Evolutionary conservation across 2,113 vertebrate species (phyloP), one percentile per base, ranked within the genome.

Genomic region (Oostethus manadensis): DNA sequence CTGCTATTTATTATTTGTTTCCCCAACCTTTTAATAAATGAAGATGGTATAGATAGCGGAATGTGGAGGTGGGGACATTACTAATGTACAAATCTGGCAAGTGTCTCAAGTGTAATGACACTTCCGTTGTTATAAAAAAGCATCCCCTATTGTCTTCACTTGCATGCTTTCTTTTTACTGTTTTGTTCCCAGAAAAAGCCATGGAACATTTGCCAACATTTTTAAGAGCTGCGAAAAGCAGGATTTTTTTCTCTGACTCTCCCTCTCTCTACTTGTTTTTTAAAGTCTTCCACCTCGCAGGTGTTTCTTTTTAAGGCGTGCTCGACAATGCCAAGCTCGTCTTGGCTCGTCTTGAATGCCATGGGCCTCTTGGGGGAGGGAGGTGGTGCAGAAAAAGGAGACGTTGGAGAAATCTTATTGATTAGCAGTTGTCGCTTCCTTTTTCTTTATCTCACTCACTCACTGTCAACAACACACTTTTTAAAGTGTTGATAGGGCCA

Each of bases 301-400:
- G 86, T 87, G 86, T 88, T 88, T 88, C 86, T 86, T 88, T 88
- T 88, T 83, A 87, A 88, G 83, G 84, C 83, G 71, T 86, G 69
- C 80, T 87, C 70, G 67, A 88, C 84, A 87, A 88, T 88, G 86
- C 86, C 86, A 88, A 88, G 83, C 80, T 84, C 78, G 71, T 78
- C 82, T 88, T 88, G 86, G 86, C 86, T 86, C 79, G 66, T 85
- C 86, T 86, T 86, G 81, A 85, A 88, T 86, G 86, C 83, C 68
- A 58, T 35, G 13, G 80, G 81, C 80, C 86, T 78, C 68, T 15
- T 57, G 77, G 67, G 62, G 33, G 48, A 20, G 21, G 10, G 22
- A 8, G 33, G 8, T 7, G 2, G n/a, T 7, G 47, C 11, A 60
- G 44, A 59, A 50, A 54, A 62, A 64, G 55, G 51, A 66, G 64